Percentiles rank a stretch among this genome's conserved stretches.
These are phyloP conservation scores for Wiebesia pumilae DNA, from an alignment of 1,140 invertebrate genomes.

Conservation along the genomic window DNA sequence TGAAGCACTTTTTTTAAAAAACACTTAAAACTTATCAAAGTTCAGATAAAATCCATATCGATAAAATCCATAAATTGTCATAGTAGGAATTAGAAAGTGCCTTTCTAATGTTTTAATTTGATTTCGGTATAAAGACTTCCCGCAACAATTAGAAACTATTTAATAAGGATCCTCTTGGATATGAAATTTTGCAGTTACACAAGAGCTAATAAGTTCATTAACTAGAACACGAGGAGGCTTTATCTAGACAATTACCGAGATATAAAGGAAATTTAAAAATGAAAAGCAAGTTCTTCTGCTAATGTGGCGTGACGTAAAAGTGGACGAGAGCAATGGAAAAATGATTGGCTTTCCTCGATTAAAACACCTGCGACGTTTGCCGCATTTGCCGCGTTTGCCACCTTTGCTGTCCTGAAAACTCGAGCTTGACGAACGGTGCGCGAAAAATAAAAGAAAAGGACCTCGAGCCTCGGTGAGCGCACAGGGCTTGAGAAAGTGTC, in stretches of 20 bases:
- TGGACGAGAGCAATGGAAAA: background rate
- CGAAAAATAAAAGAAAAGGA: no score
- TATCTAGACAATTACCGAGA: background rate
- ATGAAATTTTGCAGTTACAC: background rate
- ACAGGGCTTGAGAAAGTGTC: no score
- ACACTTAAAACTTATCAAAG: no score
- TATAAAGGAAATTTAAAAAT: background rate
- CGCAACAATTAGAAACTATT: conserved; percentile 14
- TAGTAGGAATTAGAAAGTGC: background rate
- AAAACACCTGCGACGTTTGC: no score
- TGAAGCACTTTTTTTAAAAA: no score
- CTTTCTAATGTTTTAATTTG: background rate
- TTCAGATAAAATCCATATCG: no score
- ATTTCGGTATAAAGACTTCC: background rate
- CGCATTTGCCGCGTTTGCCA: no score
- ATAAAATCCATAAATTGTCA: background rate
- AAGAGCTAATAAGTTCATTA: background rate
- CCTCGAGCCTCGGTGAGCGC: no score
- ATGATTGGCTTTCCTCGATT: no score
- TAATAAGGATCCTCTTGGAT: conserved; percentile 12
- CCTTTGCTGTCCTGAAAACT: no score
- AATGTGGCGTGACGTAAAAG: background rate
- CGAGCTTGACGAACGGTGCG: no score
- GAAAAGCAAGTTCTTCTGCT: no score
- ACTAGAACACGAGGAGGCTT: background rate